A percentile compares a stretch with the other conserved stretches of the same genome.
These are phyloP conservation scores for Rhynchomys soricoides DNA, from an alignment of 2,113 vertebrate species.

Conservation along the genomic window DNA sequence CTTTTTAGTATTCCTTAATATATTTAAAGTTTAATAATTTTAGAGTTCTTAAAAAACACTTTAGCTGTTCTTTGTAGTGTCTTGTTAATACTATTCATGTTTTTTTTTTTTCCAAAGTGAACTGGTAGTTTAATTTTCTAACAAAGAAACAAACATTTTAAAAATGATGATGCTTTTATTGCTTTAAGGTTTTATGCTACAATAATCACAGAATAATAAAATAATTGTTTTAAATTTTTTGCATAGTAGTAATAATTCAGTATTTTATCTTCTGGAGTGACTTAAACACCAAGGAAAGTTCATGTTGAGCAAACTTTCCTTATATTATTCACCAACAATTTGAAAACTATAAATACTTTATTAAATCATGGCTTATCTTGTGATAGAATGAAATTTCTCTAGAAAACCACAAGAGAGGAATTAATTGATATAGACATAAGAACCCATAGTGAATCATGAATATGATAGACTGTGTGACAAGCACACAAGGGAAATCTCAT, in stretches of 20 bases:
- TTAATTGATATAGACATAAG: slow-evolving; percentile 70
- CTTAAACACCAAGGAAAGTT: neutral
- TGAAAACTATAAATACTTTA: neutral
- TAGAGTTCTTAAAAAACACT: neutral
- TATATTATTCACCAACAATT: neutral
- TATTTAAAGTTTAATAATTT: no score
- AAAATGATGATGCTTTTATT: neutral
- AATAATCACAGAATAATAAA: neutral
- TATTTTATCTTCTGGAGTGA: neutral
- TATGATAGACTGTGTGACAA: slow-evolving; percentile 39
- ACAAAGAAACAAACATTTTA: slow-evolving; percentile 10
- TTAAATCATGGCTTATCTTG: neutral
- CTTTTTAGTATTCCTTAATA: neutral
- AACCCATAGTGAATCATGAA: slow-evolving; percentile 58
- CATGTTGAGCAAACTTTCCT: neutral
- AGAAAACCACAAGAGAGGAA: slow-evolving; percentile 66
- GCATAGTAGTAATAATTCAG: neutral
- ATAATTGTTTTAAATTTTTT: neutral
- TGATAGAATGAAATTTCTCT: slow-evolving; percentile 66
- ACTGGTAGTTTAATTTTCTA: neutral
- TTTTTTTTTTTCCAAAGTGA: neutral
- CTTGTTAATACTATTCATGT: neutral
- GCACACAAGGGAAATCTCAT: neutral
- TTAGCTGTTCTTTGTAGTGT: neutral
- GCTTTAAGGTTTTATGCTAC: neutral